Percentiles rank a stretch among this genome's conserved stretches.
Conservation (phyloP, 2,888 invertebrate genomes). For the Cinara cedri region DNA sequence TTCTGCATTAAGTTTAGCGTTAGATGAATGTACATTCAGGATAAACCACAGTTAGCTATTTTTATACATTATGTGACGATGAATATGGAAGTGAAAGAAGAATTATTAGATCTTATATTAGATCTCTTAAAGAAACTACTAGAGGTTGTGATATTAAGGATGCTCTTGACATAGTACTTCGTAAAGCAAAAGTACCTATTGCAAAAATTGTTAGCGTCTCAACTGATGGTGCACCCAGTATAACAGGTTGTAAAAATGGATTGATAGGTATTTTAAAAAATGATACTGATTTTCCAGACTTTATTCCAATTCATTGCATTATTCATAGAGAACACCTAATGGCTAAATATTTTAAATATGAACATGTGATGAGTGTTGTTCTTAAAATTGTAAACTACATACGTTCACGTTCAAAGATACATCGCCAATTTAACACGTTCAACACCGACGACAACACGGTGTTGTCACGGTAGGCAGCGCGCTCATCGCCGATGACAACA, state of each 20-base stretch:
- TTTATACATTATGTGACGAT: slow-evolving; percentile 17
- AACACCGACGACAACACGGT: too few species aligned
- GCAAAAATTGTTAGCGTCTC: slow-evolving; percentile 18
- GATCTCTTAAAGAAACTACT: slow-evolving; percentile 1
- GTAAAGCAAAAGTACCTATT: slow-evolving; percentile 13
- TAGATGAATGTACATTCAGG: slow-evolving; percentile 18
- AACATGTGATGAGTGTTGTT: slow-evolving; percentile 9
- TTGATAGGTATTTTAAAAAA: neutral
- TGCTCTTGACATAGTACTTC: slow-evolving; percentile 24
- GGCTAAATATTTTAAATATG: too few species aligned
- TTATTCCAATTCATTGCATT: slow-evolving; percentile 2
- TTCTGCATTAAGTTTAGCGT: slow-evolving; percentile 21
- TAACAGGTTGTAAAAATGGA: slow-evolving; percentile 19
- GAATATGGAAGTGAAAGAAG: slow-evolving; percentile 13
- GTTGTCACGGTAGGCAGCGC: too few species aligned
- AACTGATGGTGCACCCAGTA: slow-evolving; percentile 19
- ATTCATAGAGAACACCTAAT: too few species aligned
- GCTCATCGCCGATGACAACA: too few species aligned
- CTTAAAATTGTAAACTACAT: slow-evolving; percentile 11
- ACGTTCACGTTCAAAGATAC: slow-evolving; percentile 9
- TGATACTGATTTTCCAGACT: neutral
- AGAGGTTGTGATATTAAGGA: slow-evolving; percentile 18
- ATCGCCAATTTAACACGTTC: neutral
- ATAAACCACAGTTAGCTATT: slow-evolving; percentile 6
- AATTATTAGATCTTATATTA: slow-evolving; percentile 8